Evolutionary conservation across 2,113 vertebrate genomes (phyloP), one percentile per base, ranked within the genome.

Genomic region (Coregonus clupeaformis): DNA sequence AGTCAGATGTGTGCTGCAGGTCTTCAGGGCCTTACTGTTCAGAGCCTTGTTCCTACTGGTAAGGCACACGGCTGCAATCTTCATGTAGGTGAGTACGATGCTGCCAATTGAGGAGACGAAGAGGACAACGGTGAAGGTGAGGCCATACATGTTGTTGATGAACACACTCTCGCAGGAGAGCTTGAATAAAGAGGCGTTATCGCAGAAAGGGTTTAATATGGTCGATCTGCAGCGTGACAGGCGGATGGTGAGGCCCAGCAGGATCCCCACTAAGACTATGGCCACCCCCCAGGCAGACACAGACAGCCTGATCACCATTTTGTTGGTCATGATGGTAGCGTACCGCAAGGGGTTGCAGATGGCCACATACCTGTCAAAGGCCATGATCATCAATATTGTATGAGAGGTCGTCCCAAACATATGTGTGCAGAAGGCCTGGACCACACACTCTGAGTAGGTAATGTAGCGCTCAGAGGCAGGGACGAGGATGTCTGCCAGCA

Each of bases 321-420:
- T 71, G 63, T 57, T 73, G 63, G 59, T 89, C 88, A 91, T 92
- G 67, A 92, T 84, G 24, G 77, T 0, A 0, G 80, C 0, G 20
- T 91, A 91, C n/a, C 73, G 81, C 55, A 91, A 75, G 0, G 91
- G 89, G 14, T 85, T 81, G 12, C 89, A 92, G 77, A 93, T 91
- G 67, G 91, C 90, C 75, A 68, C 66, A 42, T 68, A 42, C 32
- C 66, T 77, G 64, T 87, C 85, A 59, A 87, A 83, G 6, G 85
- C 78, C 85, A 85, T 80, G 2, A 78, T 78, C 49, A 83, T 84
- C 4, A 87, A 70, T 29, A 87, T 68, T n/a, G 70, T 72, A 59
- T 83, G 80, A 3, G 68, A 75, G 2, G 76, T 77, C 9, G 68
- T 68, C 14, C 45, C 42, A 63, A 36, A 81, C 1, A 74, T 75